Percentiles rank a stretch among this genome's conserved stretches.
Conservation (phyloP, 2,888 invertebrate species). For the Ennomos fuscantarius region DNA sequence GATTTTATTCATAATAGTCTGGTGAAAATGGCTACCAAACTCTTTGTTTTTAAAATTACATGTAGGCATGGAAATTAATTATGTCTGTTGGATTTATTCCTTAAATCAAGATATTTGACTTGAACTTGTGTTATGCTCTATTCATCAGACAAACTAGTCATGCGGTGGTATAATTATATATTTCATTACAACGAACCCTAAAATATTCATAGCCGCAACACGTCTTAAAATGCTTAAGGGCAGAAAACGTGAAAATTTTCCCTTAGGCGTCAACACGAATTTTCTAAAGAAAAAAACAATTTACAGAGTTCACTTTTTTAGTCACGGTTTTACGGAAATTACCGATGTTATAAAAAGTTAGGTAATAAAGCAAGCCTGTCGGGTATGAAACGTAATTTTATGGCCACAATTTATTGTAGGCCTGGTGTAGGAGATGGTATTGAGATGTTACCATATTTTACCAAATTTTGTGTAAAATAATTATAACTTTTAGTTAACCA, state of each 20-base stretch:
- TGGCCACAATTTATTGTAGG: background rate
- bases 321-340: constrained; percentile 18
- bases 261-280: constrained; percentile 39
- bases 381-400: constrained; percentile 19
- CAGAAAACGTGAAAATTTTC: constrained; percentile 19
- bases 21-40: too few species aligned
- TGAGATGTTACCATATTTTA: background rate
- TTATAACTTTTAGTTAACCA: too few species aligned
- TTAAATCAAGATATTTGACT: too few species aligned
- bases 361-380: constrained; percentile 20
- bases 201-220: background rate
- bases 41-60: too few species aligned
- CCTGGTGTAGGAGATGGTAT: background rate
- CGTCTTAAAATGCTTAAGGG: constrained; percentile 1
- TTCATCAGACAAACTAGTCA: too few species aligned
- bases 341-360: constrained; percentile 24
- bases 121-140: too few species aligned
- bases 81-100: too few species aligned
- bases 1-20: too few species aligned
- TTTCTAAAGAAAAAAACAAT: constrained; percentile 41
- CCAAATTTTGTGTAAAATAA: too few species aligned
- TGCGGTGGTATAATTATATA: too few species aligned
- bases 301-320: constrained; percentile 40
- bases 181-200: background rate
- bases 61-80: too few species aligned